A percentile compares a stretch with the other conserved stretches of the same genome.
phyloP scores from a whole-genome alignment of 2,888 invertebrate genomes.

The Saturnia japonica region DNA sequence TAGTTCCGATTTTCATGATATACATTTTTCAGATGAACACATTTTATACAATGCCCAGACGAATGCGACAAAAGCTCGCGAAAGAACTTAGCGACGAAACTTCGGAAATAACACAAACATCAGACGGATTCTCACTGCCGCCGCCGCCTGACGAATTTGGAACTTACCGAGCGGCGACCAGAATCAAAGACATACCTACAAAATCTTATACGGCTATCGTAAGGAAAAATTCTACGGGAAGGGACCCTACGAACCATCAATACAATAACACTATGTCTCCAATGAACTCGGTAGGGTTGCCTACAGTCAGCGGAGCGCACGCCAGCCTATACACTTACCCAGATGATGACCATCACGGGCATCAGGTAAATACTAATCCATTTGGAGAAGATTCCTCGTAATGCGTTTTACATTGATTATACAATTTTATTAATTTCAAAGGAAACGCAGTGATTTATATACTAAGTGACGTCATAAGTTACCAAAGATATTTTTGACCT shows the following conservation, averaged over 20 bases:
- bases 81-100: conserved; percentile 70
- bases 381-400: conserved; percentile 67
- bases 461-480: too few relatives aligned
- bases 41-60: conserved; percentile 76
- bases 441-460: background rate
- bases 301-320: conserved; percentile 59
- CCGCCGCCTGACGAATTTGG: conserved; percentile 76
- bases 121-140: conserved; percentile 72
- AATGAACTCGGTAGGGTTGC: conserved; percentile 71
- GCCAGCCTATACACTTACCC: conserved; percentile 66
- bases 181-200: conserved; percentile 64
- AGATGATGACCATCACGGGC: conserved; percentile 58
- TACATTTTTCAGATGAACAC: conserved; percentile 66
- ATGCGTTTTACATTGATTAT: conserved; percentile 19
- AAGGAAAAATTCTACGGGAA: conserved; percentile 55
- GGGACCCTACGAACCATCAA: conserved; percentile 51
- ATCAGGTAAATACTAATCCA: conserved; percentile 70
- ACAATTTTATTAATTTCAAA: background rate
- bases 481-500: background rate
- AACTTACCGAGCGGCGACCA: conserved; percentile 64
- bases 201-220: conserved; percentile 65
- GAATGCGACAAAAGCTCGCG: conserved; percentile 62
- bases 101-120: conserved; percentile 71
- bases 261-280: conserved; percentile 60
- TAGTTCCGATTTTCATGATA: background rate